Base-by-base conservation (phyloP, 2,888 invertebrate genomes). In the Branchellion lobata region DNA sequence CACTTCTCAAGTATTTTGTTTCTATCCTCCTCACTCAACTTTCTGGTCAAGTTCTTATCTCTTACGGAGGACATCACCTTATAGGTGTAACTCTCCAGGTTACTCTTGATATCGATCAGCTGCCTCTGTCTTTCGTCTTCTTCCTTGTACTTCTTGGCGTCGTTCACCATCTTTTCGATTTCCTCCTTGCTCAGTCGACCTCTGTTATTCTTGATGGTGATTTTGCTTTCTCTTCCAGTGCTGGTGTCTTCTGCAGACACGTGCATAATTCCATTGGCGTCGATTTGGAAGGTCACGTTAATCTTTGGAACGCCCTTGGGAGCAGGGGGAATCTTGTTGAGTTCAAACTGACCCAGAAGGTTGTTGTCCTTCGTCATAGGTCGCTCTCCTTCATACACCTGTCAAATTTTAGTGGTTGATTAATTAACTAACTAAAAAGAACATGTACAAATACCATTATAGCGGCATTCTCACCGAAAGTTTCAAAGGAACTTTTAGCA, bases 61-160 rank as follows among this genome's bases (percentile, higher is more conserved):
- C 21, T 3, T 14, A n/a, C 61, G 3, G 61, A 14, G 21, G 61
- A 3, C 24, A 57, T 47, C 40, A 36, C 36, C 5, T 29, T 68
- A 69, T 61, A n/a, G 8, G 29, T 21, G 29, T 27, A 34, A 51
- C 90, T 87, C 86, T 93, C 93, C 75, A 93, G 88, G 83, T 90
- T 90, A 87, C 93, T 93, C 51, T 91, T 90, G 1, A 91, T 90
- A 0, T 90, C 86, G 11, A 93, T 90, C 40, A 90, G 89, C 83
- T 92, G 90, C 14, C 91, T 88, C 83, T 92, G 92, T 84, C 90
- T 90, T 81, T 92, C 91, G 84, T 93, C 93, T 84, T 92, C 92
- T 21, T 89, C 61, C 24, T 57, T 57, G 61, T 57, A 57, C 24
- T 18, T 57, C 24, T 57, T n/a, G 21, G 61, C 61, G 80, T 94